Evolutionary conservation across 2,797 vertebrate genomes (phyloP).

Genomic region (Pampus argenteus): DNA sequence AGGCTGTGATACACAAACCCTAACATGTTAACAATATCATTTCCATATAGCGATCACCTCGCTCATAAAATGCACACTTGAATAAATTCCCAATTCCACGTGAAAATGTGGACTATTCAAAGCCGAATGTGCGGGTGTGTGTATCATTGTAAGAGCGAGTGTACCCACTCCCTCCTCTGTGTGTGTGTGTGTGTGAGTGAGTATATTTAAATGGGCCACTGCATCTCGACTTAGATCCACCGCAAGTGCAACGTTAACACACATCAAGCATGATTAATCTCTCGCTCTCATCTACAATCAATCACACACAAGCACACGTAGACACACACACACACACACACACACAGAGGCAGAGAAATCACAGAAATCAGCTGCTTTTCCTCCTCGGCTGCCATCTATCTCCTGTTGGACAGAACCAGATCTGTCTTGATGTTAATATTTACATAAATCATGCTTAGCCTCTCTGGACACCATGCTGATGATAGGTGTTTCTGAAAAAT

Average conservation of each 20-base stretch:
- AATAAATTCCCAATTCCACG: neutral
- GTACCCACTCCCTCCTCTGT: constrained; percentile 17
- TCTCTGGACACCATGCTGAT: constrained; percentile 79
- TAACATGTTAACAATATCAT: neutral
- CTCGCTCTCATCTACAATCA: constrained; percentile 82
- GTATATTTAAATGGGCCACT: constrained; percentile 80
- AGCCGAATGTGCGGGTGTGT: constrained; percentile 27
- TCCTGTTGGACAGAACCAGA: constrained; percentile 78
- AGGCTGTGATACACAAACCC: neutral
- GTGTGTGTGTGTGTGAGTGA: constrained; percentile 46
- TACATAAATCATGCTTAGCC: constrained; percentile 86
- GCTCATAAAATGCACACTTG: neutral
- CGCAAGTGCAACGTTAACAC: constrained; percentile 79
- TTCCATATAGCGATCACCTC: neutral
- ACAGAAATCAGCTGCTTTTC: constrained; percentile 87
- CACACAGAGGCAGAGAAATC: constrained; percentile 73
- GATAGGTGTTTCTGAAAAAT: constrained; percentile 75
- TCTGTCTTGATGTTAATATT: constrained; percentile 84
- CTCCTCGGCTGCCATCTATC: constrained; percentile 81
- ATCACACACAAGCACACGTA: constrained; percentile 73
- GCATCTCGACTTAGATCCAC: constrained; percentile 80
- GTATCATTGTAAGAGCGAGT: constrained; percentile 3
- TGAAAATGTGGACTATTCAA: constrained; percentile 9
- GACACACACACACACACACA: constrained; percentile 25
- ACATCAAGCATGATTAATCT: constrained; percentile 87